phyloP scores from a whole-genome alignment of 2,888 invertebrate species.

The Disparrhopalites patrizii region DNA sequence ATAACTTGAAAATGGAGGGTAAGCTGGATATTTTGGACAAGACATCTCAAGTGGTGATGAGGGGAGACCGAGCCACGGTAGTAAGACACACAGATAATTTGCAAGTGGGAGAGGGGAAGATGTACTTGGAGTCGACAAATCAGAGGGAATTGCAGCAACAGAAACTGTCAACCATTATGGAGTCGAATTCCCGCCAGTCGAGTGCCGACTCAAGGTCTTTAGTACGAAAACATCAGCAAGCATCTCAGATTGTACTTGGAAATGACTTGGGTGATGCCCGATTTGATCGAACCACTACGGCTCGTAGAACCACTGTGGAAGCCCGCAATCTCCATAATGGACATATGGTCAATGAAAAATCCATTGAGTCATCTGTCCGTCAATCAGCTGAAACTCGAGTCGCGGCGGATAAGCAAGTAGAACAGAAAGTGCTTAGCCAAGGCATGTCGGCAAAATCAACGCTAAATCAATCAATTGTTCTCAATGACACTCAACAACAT shows the following conservation, averaged over 20 bases:
- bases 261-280: slow-evolving; percentile 44
- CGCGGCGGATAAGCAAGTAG: slow-evolving; percentile 39
- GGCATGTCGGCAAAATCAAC: slow-evolving; percentile 46
- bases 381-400: slow-evolving; percentile 40
- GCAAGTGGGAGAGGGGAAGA: slow-evolving; percentile 40
- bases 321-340: slow-evolving; percentile 41
- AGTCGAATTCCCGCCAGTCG: slow-evolving; percentile 11
- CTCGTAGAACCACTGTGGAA: slow-evolving; percentile 41
- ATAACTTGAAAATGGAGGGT: slow-evolving; percentile 64
- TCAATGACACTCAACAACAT: slow-evolving; percentile 36
- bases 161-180: background rate
- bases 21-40: slow-evolving; percentile 49
- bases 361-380: slow-evolving; percentile 41
- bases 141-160: background rate
- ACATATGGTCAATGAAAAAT: slow-evolving; percentile 43
- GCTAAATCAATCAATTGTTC: slow-evolving; percentile 42
- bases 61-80: slow-evolving; percentile 45
- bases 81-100: slow-evolving; percentile 47
- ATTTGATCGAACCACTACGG: slow-evolving; percentile 41
- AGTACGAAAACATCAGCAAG: slow-evolving; percentile 31
- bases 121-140: slow-evolving; percentile 43
- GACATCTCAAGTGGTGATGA: background rate
- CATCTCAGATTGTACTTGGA: slow-evolving; percentile 37
- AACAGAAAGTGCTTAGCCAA: slow-evolving; percentile 46
- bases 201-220: slow-evolving; percentile 11